Percentiles rank a stretch among this genome's conserved stretches.
Evolutionary conservation across 2,113 vertebrate species (phyloP).

Genomic region (Nothocercus nigrocapillus): DNA sequence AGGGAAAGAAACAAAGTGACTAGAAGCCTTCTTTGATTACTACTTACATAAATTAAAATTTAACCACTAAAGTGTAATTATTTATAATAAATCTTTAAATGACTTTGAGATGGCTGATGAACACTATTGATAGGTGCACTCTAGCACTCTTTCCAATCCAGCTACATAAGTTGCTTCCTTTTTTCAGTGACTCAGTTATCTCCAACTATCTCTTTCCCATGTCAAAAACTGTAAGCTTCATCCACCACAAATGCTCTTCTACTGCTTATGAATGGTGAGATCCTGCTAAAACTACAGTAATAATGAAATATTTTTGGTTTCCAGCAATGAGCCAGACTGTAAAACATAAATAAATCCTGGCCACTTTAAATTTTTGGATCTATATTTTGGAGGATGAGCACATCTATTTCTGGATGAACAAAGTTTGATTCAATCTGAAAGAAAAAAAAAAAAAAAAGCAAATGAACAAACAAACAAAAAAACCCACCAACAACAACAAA

Average conservation of each 20-base stretch:
- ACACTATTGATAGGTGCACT: neutral
- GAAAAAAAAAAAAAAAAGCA: neutral
- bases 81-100: neutral
- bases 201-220: neutral
- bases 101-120: conserved; percentile 6
- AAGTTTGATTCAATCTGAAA: neutral
- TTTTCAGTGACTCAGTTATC: neutral
- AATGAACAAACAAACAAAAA: no score
- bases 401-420: neutral
- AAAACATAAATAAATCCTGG: neutral
- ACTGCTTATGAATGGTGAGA: neutral
- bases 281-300: neutral
- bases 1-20: conserved; percentile 12
- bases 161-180: neutral
- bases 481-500: no score
- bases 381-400: neutral
- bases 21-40: conserved; percentile 13
- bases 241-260: neutral
- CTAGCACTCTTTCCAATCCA: neutral
- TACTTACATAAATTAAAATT: neutral
- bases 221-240: neutral
- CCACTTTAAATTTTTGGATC: neutral
- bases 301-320: neutral
- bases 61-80: neutral
- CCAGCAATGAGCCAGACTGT: neutral